Percentiles rank a stretch among this genome's conserved stretches.
Conservation (phyloP, 1,140 invertebrate genomes). For the Caerostris darwini region DNA sequence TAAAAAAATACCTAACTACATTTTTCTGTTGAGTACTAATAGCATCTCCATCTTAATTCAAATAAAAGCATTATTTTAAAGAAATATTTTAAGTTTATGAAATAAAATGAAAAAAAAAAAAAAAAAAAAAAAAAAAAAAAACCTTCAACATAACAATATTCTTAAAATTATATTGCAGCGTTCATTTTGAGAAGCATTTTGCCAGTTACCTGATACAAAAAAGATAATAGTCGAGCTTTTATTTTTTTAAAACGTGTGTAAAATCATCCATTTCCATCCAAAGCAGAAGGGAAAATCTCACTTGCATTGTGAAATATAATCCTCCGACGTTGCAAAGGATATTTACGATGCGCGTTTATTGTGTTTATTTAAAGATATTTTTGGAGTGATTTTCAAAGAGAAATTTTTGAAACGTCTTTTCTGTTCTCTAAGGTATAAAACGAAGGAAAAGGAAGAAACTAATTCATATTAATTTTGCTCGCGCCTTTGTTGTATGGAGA, state of each 20-base stretch:
- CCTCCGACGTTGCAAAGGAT: neutral
- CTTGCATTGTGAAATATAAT: neutral
- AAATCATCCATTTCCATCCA: neutral
- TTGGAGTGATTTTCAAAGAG: neutral
- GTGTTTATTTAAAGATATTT: neutral
- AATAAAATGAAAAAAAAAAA: neutral
- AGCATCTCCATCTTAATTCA: neutral
- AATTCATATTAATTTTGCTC: conserved; percentile 1
- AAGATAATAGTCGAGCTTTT: neutral
- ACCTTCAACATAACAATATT: neutral
- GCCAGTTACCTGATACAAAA: neutral
- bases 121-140: neutral
- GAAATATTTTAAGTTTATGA: neutral
- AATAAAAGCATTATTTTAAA: neutral
- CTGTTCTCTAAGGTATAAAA: neutral
- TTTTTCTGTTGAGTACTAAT: neutral
- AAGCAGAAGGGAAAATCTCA: neutral
- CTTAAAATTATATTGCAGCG: neutral
- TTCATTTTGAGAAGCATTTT: neutral
- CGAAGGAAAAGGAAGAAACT: neutral
- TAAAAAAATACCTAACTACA: neutral
- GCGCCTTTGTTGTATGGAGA: neutral
- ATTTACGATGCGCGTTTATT: neutral
- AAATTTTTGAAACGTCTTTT: neutral
- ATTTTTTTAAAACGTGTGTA: neutral